These are phyloP conservation scores for Notodonta dromedarius DNA, from an alignment of 2,888 invertebrate genomes.

Conservation along the genomic window DNA sequence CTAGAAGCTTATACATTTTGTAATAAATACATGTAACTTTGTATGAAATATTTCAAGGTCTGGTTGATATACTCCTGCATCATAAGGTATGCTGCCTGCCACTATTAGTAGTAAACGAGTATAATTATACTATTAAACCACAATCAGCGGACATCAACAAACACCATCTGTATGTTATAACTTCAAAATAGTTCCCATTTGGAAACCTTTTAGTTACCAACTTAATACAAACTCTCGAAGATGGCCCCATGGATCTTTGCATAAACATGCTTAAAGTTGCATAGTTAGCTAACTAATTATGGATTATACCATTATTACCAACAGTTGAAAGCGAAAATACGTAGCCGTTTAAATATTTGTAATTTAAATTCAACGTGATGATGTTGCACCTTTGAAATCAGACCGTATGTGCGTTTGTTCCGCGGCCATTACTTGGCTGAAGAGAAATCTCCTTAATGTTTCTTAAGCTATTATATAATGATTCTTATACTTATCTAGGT, in stretches of 20 bases:
- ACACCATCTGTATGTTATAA: slow-evolving; percentile 21
- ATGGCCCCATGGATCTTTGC: slow-evolving; percentile 13
- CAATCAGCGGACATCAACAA: slow-evolving; percentile 6
- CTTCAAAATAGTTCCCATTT: slow-evolving; percentile 14
- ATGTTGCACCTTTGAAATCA: background rate
- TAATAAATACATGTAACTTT: too few relatives aligned
- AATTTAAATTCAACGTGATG: slow-evolving; percentile 1
- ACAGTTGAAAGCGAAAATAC: slow-evolving; percentile 3
- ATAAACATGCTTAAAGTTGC: slow-evolving; percentile 24
- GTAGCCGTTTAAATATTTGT: slow-evolving; percentile 10
- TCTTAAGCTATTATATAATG: too few relatives aligned
- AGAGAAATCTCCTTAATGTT: too few relatives aligned
- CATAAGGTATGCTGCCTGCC: too few relatives aligned
- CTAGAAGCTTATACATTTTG: too few relatives aligned
- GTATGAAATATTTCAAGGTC: too few relatives aligned
- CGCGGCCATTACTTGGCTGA: slow-evolving; percentile 13
- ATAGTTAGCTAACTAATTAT: slow-evolving; percentile 26
- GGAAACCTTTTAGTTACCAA: slow-evolving; percentile 14
- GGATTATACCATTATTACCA: slow-evolving; percentile 11
- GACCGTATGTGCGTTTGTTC: slow-evolving; percentile 11
- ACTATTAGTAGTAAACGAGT: too few relatives aligned
- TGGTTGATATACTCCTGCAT: background rate
- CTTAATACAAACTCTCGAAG: slow-evolving; percentile 15
- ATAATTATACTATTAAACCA: background rate
- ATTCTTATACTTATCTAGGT: too few relatives aligned